These are phyloP conservation scores for Yoshiicerus persimilis DNA, from an alignment of 1,140 invertebrate genomes.

Conservation along the genomic window DNA sequence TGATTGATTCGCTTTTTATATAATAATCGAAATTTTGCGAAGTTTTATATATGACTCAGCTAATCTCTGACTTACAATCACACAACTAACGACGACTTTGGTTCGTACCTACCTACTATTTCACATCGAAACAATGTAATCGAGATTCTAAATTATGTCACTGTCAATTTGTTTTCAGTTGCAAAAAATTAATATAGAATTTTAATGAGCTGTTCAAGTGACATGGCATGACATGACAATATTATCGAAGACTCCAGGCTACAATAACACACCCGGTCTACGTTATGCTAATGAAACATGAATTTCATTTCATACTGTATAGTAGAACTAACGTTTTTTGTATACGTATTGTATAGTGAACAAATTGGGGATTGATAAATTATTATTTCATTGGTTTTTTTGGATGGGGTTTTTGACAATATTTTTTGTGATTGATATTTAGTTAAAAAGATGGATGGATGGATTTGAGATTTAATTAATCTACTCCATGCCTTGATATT, in stretches of 20 bases:
- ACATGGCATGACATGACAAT: too few species aligned
- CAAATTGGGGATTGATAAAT: not conserved
- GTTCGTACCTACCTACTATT: too few species aligned
- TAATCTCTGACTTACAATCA: too few species aligned
- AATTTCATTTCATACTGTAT: not conserved
- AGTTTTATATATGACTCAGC: not conserved
- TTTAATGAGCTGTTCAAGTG: too few species aligned
- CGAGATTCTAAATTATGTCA: too few species aligned
- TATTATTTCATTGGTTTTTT: not conserved
- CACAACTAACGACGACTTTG: too few species aligned
- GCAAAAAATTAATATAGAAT: too few species aligned
- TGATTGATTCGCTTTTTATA: not conserved
- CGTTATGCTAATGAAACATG: too few species aligned
- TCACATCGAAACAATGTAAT: too few species aligned
- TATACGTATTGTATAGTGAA: not conserved
- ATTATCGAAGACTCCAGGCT: too few species aligned
- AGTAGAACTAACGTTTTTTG: not conserved
- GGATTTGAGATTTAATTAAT: conserved; percentile 21
- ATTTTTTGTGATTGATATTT: not conserved
- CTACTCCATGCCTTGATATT: not conserved
- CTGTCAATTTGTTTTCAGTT: too few species aligned
- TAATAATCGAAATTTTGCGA: not conserved
- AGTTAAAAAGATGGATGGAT: not conserved
- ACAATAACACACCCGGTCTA: too few species aligned
- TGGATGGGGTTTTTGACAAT: not conserved